These are phyloP conservation scores for Epistrophe eligans DNA, from an alignment of 2,888 invertebrate genomes.

Conservation along the genomic window DNA sequence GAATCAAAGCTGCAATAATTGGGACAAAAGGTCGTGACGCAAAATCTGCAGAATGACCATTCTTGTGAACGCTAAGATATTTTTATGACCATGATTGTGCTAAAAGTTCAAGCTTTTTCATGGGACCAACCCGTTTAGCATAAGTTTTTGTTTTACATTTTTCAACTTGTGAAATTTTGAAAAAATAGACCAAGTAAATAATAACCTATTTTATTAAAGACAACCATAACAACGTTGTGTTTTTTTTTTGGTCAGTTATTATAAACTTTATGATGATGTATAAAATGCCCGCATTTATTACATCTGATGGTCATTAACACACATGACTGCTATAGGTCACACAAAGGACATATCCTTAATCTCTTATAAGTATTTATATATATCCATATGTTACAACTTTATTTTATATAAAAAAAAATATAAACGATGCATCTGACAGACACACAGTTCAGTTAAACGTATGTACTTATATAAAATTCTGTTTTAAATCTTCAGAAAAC, in stretches of 20 bases:
- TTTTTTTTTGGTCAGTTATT: background rate
- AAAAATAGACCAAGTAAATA: no score
- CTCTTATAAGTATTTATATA: background rate
- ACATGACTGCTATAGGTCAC: constrained; percentile 20
- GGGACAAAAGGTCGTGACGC: no score
- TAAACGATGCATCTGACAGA: background rate
- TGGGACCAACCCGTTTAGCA: no score
- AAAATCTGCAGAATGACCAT: no score
- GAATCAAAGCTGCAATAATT: no score
- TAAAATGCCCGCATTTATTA: constrained; percentile 22
- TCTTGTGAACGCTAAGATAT: no score
- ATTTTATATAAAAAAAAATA: background rate
- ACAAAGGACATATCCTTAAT: background rate
- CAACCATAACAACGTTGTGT: background rate
- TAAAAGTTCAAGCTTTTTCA: no score
- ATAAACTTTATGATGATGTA: constrained; percentile 6
- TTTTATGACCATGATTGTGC: no score
- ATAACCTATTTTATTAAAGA: background rate
- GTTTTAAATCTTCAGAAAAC: constrained; percentile 37
- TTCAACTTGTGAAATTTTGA: no score
- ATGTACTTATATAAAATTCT: background rate
- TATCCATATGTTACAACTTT: constrained; percentile 2
- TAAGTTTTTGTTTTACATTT: no score
- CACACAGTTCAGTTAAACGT: background rate
- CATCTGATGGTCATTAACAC: constrained; percentile 21